Conservation (phyloP, 2,888 invertebrate genomes). For the Macrosoma leucophasiata region DNA sequence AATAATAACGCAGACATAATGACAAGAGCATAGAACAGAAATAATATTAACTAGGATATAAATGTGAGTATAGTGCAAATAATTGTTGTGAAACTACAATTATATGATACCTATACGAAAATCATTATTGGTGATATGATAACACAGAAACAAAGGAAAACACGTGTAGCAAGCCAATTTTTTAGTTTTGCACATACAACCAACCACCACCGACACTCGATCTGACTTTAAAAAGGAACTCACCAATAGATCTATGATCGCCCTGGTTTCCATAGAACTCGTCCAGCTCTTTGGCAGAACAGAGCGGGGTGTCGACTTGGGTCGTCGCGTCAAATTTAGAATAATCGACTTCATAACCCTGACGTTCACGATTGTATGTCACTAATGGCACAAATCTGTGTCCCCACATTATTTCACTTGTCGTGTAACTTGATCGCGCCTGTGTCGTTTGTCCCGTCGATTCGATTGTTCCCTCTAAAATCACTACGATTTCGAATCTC, state of each 20-base stretch:
- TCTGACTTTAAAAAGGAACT: constrained; percentile 38
- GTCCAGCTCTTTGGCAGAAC: constrained; percentile 80
- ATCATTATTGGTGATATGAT: no score
- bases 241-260: constrained; percentile 74
- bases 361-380: constrained; percentile 82
- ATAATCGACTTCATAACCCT: constrained; percentile 87
- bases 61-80: no score
- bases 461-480: constrained; percentile 88
- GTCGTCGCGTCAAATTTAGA: constrained; percentile 87
- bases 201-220: constrained; percentile 37
- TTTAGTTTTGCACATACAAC: constrained; percentile 30
- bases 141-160: constrained; percentile 1
- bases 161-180: constrained; percentile 6
- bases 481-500: constrained; percentile 88
- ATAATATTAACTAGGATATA: no score
- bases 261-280: constrained; percentile 78
- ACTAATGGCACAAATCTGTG: constrained; percentile 85
- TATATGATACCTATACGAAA: constrained; percentile 2
- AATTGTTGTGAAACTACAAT: constrained; percentile 6
- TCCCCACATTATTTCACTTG: constrained; percentile 88
- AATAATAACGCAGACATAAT: constrained; percentile 31
- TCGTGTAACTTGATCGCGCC: constrained; percentile 84
- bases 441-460: constrained; percentile 86
- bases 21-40: no score
- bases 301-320: constrained; percentile 86